Percentiles rank a stretch among this genome's conserved stretches.
Evolutionary conservation across 2,797 vertebrate species (phyloP).

Genomic region (Emys orbicularis): DNA sequence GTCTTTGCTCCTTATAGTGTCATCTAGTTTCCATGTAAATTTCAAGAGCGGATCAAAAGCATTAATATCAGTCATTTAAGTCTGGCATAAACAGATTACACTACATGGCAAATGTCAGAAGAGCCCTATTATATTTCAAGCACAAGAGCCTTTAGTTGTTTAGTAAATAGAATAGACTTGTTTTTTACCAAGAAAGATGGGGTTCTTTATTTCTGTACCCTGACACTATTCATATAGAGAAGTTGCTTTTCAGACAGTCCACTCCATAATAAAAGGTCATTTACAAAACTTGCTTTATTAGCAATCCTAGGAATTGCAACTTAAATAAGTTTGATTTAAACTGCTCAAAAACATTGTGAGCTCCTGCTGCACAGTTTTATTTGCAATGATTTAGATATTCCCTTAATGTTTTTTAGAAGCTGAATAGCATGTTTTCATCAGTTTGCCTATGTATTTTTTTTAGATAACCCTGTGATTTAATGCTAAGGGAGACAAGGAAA

Average conservation of each 20-base stretch:
- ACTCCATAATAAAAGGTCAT: neutral
- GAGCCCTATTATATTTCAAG: neutral
- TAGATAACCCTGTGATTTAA: neutral
- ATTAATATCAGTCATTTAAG: neutral
- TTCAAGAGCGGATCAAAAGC: neutral
- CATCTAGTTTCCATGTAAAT: neutral
- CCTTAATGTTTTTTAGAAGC: neutral
- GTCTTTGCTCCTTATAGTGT: neutral
- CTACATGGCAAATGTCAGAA: neutral
- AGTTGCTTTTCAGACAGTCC: neutral
- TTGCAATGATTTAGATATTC: neutral
- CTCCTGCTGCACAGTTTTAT: neutral
- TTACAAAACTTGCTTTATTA: neutral
- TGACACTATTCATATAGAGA: neutral
- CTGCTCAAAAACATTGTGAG: neutral
- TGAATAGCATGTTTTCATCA: neutral
- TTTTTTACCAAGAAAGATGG: neutral
- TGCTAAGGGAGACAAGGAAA: neutral
- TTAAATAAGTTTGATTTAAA: neutral
- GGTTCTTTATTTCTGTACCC: neutral
- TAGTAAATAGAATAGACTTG: neutral
- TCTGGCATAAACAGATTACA: neutral
- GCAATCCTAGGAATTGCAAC: neutral
- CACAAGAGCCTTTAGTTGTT: neutral
- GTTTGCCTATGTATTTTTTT: neutral